Conservation (phyloP, 2,113 vertebrate genomes). For the Polypterus bichir region DNA sequence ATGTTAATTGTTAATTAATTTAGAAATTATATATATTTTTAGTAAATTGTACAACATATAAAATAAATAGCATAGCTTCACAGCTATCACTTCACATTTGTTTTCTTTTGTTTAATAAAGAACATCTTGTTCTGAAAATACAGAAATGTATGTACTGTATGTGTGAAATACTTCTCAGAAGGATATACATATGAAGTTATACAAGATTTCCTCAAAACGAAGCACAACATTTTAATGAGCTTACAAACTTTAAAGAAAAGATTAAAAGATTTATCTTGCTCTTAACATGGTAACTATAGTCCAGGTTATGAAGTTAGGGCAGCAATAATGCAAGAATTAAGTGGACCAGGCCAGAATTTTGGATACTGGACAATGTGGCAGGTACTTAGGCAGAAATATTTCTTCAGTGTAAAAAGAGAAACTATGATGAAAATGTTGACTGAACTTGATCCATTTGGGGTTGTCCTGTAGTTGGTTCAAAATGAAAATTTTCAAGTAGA, state of each 20-base stretch:
- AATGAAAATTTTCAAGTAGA: no score
- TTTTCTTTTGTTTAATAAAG: neutral
- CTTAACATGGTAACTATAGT: neutral
- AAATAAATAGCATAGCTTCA: no score
- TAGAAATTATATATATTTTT: no score
- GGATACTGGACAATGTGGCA: neutral
- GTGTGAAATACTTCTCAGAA: neutral
- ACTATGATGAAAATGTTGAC: neutral
- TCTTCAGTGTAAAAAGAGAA: neutral
- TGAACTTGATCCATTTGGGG: no score
- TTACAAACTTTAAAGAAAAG: neutral
- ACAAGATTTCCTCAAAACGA: neutral
- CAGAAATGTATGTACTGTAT: neutral
- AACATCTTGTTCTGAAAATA: neutral
- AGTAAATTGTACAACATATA: no score
- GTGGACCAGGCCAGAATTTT: neutral
- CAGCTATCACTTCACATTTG: no score
- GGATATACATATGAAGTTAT: neutral
- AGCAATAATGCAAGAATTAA: neutral
- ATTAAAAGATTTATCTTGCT: neutral
- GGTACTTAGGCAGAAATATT: neutral
- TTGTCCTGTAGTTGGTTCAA: no score
- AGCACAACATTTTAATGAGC: neutral
- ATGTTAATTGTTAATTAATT: no score
- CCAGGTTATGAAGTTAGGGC: neutral